phyloP scores from a whole-genome alignment of 2,797 vertebrate species.

The Bryconaethiops microstoma region DNA sequence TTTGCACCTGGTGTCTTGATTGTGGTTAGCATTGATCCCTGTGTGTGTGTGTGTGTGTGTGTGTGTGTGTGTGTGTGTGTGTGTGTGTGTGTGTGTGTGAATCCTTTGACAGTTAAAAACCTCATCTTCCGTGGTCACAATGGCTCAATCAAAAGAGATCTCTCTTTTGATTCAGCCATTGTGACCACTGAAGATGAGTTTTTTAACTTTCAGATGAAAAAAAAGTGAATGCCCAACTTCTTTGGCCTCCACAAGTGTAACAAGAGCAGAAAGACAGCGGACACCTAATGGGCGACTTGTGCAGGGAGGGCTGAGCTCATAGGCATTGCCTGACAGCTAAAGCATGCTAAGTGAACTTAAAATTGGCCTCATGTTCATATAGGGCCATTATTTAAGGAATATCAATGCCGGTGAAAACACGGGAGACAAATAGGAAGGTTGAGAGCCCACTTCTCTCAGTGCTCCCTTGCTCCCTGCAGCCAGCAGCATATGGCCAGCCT shows the following conservation, averaged over 20 bases:
- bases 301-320: background rate
- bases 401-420: constrained; percentile 21
- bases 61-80: no score
- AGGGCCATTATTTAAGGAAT: constrained; percentile 15
- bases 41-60: background rate
- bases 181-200: background rate
- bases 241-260: background rate
- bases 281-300: background rate
- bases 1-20: constrained; percentile 3
- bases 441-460: constrained; percentile 15
- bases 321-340: background rate
- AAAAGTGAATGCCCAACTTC: background rate
- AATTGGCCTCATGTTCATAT: constrained; percentile 5
- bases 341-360: background rate
- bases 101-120: background rate
- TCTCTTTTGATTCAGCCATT: background rate
- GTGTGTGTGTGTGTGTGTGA: no score
- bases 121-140: background rate
- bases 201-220: background rate
- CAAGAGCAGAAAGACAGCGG: background rate
- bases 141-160: background rate
- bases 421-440: constrained; percentile 7
- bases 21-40: background rate
- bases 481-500: constrained; percentile 38
- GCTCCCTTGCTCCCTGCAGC: constrained; percentile 29